These are phyloP conservation scores for Passer montanus DNA, from an alignment of 2,113 vertebrate genomes.

Conservation along the genomic window DNA sequence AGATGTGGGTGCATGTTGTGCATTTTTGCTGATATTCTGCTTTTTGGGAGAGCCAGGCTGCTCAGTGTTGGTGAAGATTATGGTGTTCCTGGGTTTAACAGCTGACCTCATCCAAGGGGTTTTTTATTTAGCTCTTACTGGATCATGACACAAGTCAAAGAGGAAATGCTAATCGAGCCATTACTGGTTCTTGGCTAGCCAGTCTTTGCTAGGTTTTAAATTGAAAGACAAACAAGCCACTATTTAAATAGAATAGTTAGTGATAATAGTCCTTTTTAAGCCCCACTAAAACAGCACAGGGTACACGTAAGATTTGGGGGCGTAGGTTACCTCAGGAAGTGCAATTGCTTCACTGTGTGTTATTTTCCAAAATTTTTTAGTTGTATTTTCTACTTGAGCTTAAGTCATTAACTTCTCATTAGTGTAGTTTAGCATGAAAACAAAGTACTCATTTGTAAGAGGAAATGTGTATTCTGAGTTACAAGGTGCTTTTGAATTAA, in stretches of 20 bases:
- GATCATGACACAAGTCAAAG: background rate
- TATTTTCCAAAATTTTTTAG: background rate
- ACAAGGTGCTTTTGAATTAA: background rate
- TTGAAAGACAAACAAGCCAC: background rate
- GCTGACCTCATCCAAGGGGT: background rate
- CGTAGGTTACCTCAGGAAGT: background rate
- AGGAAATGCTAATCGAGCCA: background rate
- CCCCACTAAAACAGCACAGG: background rate
- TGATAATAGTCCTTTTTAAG: background rate
- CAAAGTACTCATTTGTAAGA: background rate
- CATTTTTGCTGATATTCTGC: conserved; percentile 34
- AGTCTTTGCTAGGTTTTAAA: background rate
- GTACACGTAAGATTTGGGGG: background rate
- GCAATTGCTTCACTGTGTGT: background rate
- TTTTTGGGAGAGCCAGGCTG: background rate
- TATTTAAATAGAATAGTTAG: background rate
- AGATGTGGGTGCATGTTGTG: conserved; percentile 6
- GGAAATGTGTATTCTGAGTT: background rate
- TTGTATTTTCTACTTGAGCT: background rate
- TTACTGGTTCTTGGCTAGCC: background rate
- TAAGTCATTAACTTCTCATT: background rate
- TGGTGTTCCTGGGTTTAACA: background rate
- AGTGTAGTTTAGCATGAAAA: background rate
- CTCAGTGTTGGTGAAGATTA: conserved; percentile 10
- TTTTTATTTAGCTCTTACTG: background rate